phyloP scores from a whole-genome alignment of 2,797 vertebrate species.

The Amphiprion clarkii region DNA sequence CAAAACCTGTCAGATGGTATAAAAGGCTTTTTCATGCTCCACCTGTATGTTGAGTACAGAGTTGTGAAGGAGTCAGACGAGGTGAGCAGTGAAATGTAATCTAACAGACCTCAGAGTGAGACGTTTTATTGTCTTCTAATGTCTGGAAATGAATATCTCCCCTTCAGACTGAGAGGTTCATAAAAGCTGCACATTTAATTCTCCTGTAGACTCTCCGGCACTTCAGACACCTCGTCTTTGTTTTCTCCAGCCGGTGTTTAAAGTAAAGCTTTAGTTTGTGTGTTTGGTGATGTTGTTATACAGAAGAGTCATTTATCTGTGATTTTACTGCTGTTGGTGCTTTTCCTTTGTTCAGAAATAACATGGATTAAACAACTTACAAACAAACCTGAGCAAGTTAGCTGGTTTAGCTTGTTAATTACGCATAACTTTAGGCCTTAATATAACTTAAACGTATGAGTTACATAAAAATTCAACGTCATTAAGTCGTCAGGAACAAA shows the following conservation, averaged over 20 bases:
- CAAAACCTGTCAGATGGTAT: too few relatives aligned
- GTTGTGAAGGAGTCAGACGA: constrained; percentile 1
- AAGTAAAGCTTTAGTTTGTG: not conserved
- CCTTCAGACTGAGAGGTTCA: constrained; percentile 12
- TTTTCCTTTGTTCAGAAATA: too few relatives aligned
- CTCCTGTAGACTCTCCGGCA: constrained; percentile 4
- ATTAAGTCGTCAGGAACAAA: too few relatives aligned
- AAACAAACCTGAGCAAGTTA: too few relatives aligned
- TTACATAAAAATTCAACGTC: too few relatives aligned
- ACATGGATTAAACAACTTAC: too few relatives aligned
- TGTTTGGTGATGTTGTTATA: not conserved
- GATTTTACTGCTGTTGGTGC: too few relatives aligned
- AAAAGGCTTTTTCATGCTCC: too few relatives aligned
- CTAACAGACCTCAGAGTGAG: not conserved
- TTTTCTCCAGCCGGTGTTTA: not conserved
- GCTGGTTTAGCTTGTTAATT: too few relatives aligned
- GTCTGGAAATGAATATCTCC: constrained; percentile 14
- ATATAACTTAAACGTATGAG: too few relatives aligned
- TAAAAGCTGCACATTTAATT: constrained; percentile 36
- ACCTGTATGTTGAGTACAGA: too few relatives aligned
- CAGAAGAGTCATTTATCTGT: not conserved
- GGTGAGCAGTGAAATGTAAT: constrained; percentile 29
- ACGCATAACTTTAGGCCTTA: too few relatives aligned
- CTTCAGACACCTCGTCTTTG: constrained; percentile 4
- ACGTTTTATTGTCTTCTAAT: constrained; percentile 22